Conservation (phyloP, 2,797 vertebrate species). For the Siniperca obscura region DNA sequence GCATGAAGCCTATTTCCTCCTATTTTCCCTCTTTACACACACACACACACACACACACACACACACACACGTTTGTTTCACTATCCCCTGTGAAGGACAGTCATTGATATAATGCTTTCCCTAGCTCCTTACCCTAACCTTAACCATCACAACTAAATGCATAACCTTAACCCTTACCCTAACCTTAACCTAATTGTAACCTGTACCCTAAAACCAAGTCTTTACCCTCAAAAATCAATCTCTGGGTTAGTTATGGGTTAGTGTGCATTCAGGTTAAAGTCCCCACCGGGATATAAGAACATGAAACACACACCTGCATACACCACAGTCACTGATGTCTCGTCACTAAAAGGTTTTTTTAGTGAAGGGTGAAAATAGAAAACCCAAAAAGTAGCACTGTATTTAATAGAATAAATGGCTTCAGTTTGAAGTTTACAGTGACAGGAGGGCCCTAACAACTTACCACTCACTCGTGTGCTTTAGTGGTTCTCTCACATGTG, state of each 20-base stretch:
- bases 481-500: neutral
- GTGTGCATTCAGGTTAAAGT: no score
- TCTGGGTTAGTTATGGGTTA: no score
- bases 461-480: neutral
- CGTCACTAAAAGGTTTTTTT: neutral
- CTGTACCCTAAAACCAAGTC: no score
- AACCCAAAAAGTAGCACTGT: neutral
- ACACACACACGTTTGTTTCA: no score
- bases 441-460: neutral
- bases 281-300: no score
- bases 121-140: no score
- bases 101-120: no score
- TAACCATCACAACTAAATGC: no score
- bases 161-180: no score
- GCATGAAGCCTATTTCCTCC: neutral
- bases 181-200: no score
- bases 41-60: neutral
- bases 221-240: no score
- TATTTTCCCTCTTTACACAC: neutral
- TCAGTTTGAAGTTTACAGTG: neutral
- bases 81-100: no score
- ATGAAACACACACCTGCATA: neutral
- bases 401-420: slow-evolving; percentile 5
- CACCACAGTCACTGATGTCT: neutral
- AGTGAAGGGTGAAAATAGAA: neutral